Evolutionary conservation across 1,140 invertebrate genomes (phyloP).

Genomic region (Ceratitis capitata): DNA sequence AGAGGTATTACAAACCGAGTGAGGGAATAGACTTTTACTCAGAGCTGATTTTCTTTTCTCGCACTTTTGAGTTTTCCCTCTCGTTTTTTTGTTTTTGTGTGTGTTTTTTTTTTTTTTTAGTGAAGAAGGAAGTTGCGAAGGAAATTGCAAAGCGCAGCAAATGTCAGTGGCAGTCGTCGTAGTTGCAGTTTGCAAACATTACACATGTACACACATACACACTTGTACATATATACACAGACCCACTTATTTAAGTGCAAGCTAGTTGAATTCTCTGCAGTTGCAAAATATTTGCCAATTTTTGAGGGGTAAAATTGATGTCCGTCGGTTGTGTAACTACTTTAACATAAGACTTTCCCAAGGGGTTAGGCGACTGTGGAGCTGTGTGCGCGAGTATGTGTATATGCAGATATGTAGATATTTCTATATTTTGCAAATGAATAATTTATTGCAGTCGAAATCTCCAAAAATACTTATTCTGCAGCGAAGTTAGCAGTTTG

Average conservation of each 20-base stretch:
- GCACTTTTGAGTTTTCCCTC: background rate
- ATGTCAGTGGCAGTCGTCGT: constrained; percentile 3
- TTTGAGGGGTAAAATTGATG: background rate
- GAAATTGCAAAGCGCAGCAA: constrained; percentile 33
- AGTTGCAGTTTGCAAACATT: background rate
- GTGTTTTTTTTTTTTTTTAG: no score
- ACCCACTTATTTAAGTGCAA: background rate
- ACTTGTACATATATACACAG: background rate
- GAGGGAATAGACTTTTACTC: background rate
- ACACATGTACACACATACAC: background rate
- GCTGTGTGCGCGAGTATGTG: background rate
- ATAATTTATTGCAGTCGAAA: constrained; percentile 24
- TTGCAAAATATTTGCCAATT: background rate
- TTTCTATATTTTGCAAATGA: constrained; percentile 11
- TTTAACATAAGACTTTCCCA: background rate
- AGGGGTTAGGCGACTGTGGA: background rate
- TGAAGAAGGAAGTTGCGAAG: constrained; percentile 21
- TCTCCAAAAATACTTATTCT: background rate
- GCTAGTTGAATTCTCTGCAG: background rate
- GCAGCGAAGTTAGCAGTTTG: background rate
- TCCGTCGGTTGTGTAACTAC: background rate
- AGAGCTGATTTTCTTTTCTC: background rate
- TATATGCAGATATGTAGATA: background rate
- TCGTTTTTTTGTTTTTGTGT: background rate
- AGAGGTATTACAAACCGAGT: background rate